phyloP scores from a whole-genome alignment of 2,888 invertebrate species.

The Eumacrocentrus americanus region DNA sequence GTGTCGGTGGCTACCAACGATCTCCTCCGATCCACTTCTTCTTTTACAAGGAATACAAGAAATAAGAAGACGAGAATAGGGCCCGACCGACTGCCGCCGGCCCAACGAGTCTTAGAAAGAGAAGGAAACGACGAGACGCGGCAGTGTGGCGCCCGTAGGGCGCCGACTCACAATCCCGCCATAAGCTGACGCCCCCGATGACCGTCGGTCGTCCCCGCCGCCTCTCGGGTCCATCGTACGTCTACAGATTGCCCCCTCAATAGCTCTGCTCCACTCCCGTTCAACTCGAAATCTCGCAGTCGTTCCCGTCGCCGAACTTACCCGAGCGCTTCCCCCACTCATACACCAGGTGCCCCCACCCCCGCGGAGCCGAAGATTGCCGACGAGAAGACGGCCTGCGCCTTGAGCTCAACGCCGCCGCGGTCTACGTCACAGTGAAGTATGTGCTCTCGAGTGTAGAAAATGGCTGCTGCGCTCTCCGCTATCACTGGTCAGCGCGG shows the following conservation, averaged over 20 bases:
- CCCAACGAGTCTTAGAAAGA: slow-evolving; percentile 25
- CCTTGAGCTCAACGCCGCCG: slow-evolving; percentile 29
- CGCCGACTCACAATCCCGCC: slow-evolving; percentile 50
- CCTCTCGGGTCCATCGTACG: not conserved
- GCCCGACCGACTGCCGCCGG: slow-evolving; percentile 23
- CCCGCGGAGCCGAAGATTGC: not conserved
- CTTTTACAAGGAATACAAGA: too few relatives aligned
- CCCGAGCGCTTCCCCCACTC: not conserved
- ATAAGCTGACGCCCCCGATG: slow-evolving; percentile 41
- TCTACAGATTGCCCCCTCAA: not conserved
- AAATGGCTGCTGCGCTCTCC: slow-evolving; percentile 61
- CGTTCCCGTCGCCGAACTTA: slow-evolving; percentile 5
- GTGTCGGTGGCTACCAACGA: too few relatives aligned
- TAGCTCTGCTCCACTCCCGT: slow-evolving; percentile 11
- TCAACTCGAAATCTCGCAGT: not conserved
- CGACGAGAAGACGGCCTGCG: slow-evolving; percentile 10
- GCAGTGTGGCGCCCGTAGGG: slow-evolving; percentile 55
- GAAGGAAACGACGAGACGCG: slow-evolving; percentile 41
- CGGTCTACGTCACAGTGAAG: slow-evolving; percentile 50
- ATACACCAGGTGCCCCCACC: not conserved
- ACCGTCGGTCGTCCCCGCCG: slow-evolving; percentile 34
- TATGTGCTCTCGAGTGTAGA: slow-evolving; percentile 59
- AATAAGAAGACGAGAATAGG: slow-evolving; percentile 24
- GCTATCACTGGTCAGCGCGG: slow-evolving; percentile 51
- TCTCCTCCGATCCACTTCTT: too few relatives aligned